phyloP scores from a whole-genome alignment of 2,888 invertebrate genomes.

The Melanotus villosus region DNA sequence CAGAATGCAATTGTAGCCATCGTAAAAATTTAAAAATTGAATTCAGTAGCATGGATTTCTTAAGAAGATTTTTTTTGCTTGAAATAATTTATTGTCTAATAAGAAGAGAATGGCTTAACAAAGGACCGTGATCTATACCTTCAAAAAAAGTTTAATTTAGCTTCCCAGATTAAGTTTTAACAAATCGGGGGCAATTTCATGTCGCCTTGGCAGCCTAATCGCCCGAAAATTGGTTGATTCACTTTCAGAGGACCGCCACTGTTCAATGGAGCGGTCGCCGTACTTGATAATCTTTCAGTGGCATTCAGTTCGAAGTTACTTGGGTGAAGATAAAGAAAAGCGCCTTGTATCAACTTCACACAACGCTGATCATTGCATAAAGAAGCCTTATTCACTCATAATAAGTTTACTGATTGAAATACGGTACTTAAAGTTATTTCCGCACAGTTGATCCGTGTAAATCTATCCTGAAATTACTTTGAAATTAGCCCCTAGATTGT shows the following conservation, averaged over 20 bases:
- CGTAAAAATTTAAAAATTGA: too few species aligned
- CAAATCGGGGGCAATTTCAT: conserved; percentile 29
- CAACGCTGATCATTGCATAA: conserved; percentile 39
- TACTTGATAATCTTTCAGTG: conserved; percentile 34
- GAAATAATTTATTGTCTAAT: too few species aligned
- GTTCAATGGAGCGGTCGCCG: conserved; percentile 21
- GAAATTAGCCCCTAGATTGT: neutral
- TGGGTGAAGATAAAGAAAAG: conserved; percentile 38
- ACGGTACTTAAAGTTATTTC: conserved; percentile 21
- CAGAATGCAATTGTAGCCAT: too few species aligned
- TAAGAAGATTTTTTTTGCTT: too few species aligned
- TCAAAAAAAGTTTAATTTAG: neutral
- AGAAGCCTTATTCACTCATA: conserved; percentile 27
- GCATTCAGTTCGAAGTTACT: conserved; percentile 32
- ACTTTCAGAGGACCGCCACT: neutral
- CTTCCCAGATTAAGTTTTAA: conserved; percentile 19
- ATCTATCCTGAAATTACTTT: neutral
- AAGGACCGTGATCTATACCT: too few species aligned
- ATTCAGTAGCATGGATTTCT: too few species aligned
- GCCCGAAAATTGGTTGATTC: conserved; percentile 26
- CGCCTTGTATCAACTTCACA: conserved; percentile 41
- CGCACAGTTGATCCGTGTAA: conserved; percentile 11
- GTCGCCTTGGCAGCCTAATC: conserved; percentile 5
- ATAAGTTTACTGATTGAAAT: conserved; percentile 31
- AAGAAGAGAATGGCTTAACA: too few species aligned